Conservation (phyloP, 2,797 vertebrate genomes). For the Zonotrichia albicollis region DNA sequence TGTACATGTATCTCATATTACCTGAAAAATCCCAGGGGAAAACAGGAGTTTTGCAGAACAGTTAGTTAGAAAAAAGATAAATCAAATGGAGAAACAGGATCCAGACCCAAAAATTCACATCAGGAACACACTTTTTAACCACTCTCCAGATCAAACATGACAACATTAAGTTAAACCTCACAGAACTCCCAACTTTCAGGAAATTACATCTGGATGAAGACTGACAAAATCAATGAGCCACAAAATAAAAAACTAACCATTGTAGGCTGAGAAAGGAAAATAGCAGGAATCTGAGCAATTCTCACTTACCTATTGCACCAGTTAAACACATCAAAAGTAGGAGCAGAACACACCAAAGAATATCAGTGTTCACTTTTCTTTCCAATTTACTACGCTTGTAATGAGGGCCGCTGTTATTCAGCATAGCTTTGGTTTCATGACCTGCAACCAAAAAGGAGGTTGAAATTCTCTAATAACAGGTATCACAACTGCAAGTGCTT, state of each 20-base stretch:
- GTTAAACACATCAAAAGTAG: constrained; percentile 88
- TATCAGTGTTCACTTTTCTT: constrained; percentile 85
- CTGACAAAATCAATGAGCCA: not conserved
- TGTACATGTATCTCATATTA: not conserved
- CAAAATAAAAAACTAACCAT: not conserved
- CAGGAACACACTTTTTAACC: not conserved
- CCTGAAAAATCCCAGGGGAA: not conserved
- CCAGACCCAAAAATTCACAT: not conserved
- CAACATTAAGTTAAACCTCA: not conserved
- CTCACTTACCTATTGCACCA: constrained; percentile 83
- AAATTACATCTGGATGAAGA: not conserved
- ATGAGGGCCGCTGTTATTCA: constrained; percentile 90
- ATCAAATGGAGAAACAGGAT: not conserved
- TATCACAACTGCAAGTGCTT: not conserved
- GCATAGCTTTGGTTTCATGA: constrained; percentile 97
- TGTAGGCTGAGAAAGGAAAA: not conserved
- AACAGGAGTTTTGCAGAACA: not conserved
- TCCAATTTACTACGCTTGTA: constrained; percentile 93
- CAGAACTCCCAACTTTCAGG: not conserved
- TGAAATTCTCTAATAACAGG: not conserved
- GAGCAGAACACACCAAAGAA: constrained; percentile 92
- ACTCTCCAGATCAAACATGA: not conserved
- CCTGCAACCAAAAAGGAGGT: constrained; percentile 70
- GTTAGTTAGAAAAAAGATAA: not conserved
- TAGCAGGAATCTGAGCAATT: not conserved